These are phyloP conservation scores for Heterotilapia buettikoferi DNA, from an alignment of 2,113 vertebrate species.

Conservation along the genomic window DNA sequence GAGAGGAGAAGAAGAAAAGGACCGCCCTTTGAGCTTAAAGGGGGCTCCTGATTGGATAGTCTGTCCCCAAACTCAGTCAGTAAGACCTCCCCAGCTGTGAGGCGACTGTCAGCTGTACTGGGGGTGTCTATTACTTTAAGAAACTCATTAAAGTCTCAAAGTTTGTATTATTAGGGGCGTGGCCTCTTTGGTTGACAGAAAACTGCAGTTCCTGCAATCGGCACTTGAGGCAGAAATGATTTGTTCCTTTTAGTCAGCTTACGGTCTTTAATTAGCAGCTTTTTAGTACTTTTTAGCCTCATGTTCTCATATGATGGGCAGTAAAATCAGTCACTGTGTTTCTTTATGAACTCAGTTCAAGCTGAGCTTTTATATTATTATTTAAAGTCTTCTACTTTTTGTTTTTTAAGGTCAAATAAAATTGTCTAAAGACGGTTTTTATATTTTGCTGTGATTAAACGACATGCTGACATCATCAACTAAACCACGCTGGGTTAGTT, in stretches of 20 bases:
- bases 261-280: fast-evolving
- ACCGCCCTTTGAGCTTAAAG: neutral
- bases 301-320: neutral
- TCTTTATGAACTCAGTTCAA: neutral
- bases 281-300: neutral
- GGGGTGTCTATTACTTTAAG: too few species aligned
- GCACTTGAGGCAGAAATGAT: too few species aligned
- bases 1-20: neutral
- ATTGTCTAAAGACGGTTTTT: fast-evolving
- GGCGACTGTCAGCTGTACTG: too few species aligned
- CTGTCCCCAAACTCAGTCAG: too few species aligned
- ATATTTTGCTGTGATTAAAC: neutral
- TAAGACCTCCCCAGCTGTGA: too few species aligned
- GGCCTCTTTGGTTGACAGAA: too few species aligned
- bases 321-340: neutral
- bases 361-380: neutral
- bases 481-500: neutral
- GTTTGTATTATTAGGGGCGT: too few species aligned
- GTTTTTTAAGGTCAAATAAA: neutral
- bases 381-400: neutral
- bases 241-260: neutral
- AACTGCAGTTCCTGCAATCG: too few species aligned
- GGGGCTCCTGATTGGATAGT: too few species aligned
- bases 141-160: too few species aligned
- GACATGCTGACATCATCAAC: neutral